These are phyloP conservation scores for Acronicta leporina DNA, from an alignment of 2,888 invertebrate genomes.

Conservation along the genomic window DNA sequence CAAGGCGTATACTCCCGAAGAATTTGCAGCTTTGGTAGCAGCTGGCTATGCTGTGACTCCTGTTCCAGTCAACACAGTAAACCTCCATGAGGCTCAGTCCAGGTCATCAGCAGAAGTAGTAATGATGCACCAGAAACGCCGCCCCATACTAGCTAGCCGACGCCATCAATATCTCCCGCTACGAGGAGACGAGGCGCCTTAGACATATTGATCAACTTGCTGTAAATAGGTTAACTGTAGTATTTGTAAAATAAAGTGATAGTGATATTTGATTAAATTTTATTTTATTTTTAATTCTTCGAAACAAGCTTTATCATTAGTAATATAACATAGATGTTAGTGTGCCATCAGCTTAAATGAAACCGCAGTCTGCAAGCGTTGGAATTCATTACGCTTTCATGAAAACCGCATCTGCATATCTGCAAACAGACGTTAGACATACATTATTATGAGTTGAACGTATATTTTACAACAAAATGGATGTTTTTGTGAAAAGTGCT, in stretches of 20 bases:
- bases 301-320: not conserved
- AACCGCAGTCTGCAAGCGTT: conserved; percentile 25
- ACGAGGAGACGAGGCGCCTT: conserved; percentile 84
- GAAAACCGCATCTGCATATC: conserved; percentile 35
- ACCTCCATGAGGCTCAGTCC: conserved; percentile 76
- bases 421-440: conserved; percentile 25
- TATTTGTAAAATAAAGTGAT: conserved; percentile 71
- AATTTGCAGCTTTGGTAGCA: conserved; percentile 83
- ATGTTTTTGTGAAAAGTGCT: no score
- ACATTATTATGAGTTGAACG: conserved; percentile 15
- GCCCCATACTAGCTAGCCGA: conserved; percentile 66
- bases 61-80: conserved; percentile 78
- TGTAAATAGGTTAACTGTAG: conserved; percentile 78
- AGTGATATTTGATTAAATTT: conserved; percentile 68
- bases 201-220: conserved; percentile 63
- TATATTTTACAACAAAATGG: conserved; percentile 3
- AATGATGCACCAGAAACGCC: conserved; percentile 65
- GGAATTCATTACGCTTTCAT: conserved; percentile 42
- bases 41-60: conserved; percentile 87
- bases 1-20: conserved; percentile 86
- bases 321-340: no score
- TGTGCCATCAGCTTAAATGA: conserved; percentile 18
- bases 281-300: conserved; percentile 46
- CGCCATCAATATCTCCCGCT: conserved; percentile 83
- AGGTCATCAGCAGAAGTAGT: conserved; percentile 74